Evolutionary conservation across 2,113 vertebrate species (phyloP).

Genomic region (Parus major): DNA sequence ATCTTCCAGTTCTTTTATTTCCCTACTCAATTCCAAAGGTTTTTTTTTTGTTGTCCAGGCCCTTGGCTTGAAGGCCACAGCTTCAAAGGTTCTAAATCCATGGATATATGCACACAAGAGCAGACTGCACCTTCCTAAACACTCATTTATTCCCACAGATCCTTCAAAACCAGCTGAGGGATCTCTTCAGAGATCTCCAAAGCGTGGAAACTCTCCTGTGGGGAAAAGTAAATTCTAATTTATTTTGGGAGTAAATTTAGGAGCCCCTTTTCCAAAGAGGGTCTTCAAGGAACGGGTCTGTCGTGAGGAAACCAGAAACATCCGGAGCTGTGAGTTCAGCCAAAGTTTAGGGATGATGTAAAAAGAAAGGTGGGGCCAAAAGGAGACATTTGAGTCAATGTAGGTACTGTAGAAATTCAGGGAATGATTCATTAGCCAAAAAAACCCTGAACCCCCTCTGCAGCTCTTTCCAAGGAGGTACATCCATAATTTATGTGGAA

Average conservation of each 20-base stretch:
- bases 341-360: slow-evolving; percentile 19
- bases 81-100: not conserved
- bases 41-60: not conserved
- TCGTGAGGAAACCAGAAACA: not conserved
- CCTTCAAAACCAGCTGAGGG: not conserved
- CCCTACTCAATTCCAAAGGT: not conserved
- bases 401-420: slow-evolving; percentile 20
- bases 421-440: slow-evolving; percentile 57
- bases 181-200: not conserved
- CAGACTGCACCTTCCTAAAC: not conserved
- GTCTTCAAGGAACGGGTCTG: not conserved
- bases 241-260: not conserved
- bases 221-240: not conserved
- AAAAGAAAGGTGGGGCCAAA: slow-evolving; percentile 58
- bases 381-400: slow-evolving; percentile 51
- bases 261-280: not conserved
- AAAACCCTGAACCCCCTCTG: slow-evolving; percentile 21
- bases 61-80: not conserved
- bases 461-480: slow-evolving; percentile 43
- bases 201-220: not conserved
- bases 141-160: not conserved
- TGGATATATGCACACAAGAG: not conserved
- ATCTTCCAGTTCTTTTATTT: not conserved
- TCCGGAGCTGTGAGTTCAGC: not conserved
- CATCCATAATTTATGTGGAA: slow-evolving; percentile 62